Evolutionary conservation across 2,113 vertebrate genomes (phyloP).

Genomic region (Cyprinodon brontotheroides): DNA sequence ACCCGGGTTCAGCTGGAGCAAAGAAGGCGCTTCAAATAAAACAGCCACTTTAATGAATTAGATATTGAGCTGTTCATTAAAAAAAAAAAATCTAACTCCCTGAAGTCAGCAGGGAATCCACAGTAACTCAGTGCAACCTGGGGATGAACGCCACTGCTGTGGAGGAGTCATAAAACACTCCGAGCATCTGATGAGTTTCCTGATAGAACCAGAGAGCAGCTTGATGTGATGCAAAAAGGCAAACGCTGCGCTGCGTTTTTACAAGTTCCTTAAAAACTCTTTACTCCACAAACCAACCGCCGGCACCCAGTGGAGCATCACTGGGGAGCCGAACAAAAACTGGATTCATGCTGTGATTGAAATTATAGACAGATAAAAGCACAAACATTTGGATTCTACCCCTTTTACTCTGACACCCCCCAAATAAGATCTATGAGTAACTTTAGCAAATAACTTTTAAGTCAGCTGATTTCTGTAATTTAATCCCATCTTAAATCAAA

Average conservation of each 20-base stretch:
- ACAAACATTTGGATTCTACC: too few species aligned
- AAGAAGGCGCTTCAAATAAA: conserved; percentile 79
- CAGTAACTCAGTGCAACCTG: conserved; percentile 65
- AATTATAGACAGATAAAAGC: too few species aligned
- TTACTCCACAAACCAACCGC: background rate
- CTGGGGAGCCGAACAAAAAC: too few species aligned
- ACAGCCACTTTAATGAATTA: conserved; percentile 85
- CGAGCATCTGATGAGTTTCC: conserved; percentile 65
- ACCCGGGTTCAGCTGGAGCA: conserved; percentile 59
- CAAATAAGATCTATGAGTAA: too few species aligned
- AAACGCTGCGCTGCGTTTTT: background rate
- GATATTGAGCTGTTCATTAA: conserved; percentile 82
- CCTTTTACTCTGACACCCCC: too few species aligned
- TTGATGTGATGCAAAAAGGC: background rate
- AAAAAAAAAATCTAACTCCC: conserved; percentile 70
- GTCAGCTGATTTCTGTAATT: too few species aligned
- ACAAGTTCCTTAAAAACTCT: too few species aligned
- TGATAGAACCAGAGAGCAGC: conserved; percentile 54
- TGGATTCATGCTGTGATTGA: too few species aligned
- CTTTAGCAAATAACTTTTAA: too few species aligned
- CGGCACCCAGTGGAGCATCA: background rate
- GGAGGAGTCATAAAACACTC: conserved; percentile 65
- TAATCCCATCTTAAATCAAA: too few species aligned
- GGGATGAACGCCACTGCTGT: conserved; percentile 62
- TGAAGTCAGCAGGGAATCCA: conserved; percentile 76